Percentiles rank a stretch among this genome's conserved stretches.
phyloP scores from a whole-genome alignment of 1,140 invertebrate genomes.

The Globodera rostochiensis region DNA sequence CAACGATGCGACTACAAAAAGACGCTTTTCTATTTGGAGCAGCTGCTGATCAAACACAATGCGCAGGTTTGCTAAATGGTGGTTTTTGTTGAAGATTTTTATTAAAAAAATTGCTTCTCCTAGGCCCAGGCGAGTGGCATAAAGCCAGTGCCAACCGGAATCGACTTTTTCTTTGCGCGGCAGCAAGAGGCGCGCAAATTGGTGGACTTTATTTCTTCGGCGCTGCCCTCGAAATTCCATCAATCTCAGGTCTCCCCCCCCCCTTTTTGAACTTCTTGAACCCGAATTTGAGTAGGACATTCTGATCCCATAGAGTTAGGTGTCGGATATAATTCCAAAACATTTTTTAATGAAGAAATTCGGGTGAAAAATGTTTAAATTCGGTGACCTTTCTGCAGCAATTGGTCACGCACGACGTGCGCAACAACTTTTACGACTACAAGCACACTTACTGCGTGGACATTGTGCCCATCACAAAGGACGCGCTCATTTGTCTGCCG shows the following conservation, averaged over 20 bases:
- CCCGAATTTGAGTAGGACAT: too few species aligned
- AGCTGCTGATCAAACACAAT: conserved; percentile 91
- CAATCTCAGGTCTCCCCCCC: conserved; percentile 55
- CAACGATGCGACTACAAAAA: conserved; percentile 85
- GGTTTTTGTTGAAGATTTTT: conserved; percentile 14
- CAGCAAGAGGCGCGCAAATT: conserved; percentile 90
- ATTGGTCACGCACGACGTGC: conserved; percentile 93
- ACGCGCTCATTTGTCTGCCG: conserved; percentile 90
- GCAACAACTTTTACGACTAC: conserved; percentile 95
- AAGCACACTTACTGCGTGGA: conserved; percentile 85
- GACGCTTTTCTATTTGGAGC: conserved; percentile 96
- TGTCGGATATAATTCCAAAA: too few species aligned
- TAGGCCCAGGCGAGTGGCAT: conserved; percentile 81
- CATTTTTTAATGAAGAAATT: not conserved
- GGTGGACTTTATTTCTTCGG: conserved; percentile 85
- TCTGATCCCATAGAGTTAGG: too few species aligned
- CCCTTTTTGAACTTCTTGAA: too few species aligned
- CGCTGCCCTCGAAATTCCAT: conserved; percentile 75
- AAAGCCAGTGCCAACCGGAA: conserved; percentile 86
- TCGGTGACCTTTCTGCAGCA: conserved; percentile 77
- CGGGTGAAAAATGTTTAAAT: conserved; percentile 65
- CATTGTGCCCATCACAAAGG: conserved; percentile 91
- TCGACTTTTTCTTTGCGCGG: conserved; percentile 91
- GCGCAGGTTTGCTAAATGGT: conserved; percentile 60
- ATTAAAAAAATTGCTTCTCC: not conserved